Evolutionary conservation across 1,140 invertebrate genomes (phyloP).

Genomic region (Lepidurus apus): DNA sequence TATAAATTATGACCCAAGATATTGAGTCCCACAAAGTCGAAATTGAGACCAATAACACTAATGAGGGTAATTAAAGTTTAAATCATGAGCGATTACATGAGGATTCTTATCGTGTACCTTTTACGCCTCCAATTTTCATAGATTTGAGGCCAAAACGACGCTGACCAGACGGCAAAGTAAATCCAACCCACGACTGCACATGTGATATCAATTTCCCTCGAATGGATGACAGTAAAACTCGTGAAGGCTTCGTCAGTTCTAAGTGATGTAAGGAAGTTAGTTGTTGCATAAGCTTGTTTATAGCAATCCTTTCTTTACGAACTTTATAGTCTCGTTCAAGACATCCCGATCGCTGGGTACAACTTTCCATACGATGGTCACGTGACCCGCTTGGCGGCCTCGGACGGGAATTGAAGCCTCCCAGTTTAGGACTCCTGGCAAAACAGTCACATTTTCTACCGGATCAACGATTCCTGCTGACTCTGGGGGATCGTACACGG

Average conservation of each 20-base stretch:
- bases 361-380: constrained; percentile 31
- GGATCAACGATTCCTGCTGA: not conserved
- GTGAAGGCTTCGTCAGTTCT: constrained; percentile 64
- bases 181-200: constrained; percentile 89
- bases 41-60: constrained; percentile 93
- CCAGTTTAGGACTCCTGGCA: not conserved
- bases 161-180: constrained; percentile 95
- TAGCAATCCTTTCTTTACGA: constrained; percentile 7
- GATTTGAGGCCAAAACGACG: constrained; percentile 99
- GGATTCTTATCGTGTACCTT: constrained; percentile 53
- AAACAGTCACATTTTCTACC: constrained; percentile 2
- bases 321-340: constrained; percentile 30
- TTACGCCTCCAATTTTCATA: constrained; percentile 83
- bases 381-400: constrained; percentile 34
- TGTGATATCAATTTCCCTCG: constrained; percentile 59
- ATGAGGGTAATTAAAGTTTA: constrained; percentile 44
- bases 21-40: constrained; percentile 90
- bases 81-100: too few species aligned
- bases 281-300: not conserved
- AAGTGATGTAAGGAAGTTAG: constrained; percentile 43
- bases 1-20: constrained; percentile 90
- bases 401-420: constrained; percentile 22
- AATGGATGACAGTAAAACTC: constrained; percentile 65
- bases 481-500: not conserved
- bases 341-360: not conserved